Conservation (phyloP, 2,113 vertebrate species). For the Nanger granti region DNA sequence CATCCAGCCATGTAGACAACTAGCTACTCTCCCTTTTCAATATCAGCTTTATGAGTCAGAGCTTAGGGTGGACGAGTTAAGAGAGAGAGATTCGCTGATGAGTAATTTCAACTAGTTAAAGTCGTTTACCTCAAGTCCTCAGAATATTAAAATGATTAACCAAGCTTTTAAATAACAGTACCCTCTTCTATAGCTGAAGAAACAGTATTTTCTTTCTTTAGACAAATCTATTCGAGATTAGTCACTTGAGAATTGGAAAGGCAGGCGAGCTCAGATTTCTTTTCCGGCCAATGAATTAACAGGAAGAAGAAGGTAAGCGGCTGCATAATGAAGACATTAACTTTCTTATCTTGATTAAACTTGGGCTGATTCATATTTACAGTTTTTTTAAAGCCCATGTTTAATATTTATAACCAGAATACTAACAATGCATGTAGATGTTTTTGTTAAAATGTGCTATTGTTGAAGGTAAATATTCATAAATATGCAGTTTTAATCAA, state of each 20-base stretch:
- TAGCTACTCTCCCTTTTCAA: neutral
- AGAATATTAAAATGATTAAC: slow-evolving; percentile 11
- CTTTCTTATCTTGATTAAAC: slow-evolving; percentile 46
- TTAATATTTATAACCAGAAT: slow-evolving; percentile 43
- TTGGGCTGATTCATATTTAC: slow-evolving; percentile 17
- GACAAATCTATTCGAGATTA: slow-evolving; percentile 41
- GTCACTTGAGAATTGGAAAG: slow-evolving; percentile 29
- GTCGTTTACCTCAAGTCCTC: neutral
- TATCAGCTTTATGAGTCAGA: neutral
- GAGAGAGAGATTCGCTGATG: slow-evolving; percentile 4
- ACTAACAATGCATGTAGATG: neutral
- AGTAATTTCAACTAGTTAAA: slow-evolving; percentile 26
- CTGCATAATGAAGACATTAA: slow-evolving; percentile 7
- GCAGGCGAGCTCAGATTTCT: slow-evolving; percentile 21
- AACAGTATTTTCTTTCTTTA: slow-evolving; percentile 49
- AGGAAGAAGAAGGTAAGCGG: neutral
- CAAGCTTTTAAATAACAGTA: neutral
- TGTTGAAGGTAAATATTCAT: slow-evolving; percentile 11
- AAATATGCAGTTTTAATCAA: neutral
- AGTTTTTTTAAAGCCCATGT: neutral
- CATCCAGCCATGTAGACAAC: neutral
- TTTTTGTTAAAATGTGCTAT: slow-evolving; percentile 9
- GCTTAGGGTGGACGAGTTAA: neutral
- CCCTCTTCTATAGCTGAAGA: neutral
- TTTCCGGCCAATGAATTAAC: slow-evolving; percentile 50